Conservation (phyloP, 1,140 invertebrate genomes). For the Drosophila equinoxialis region DNA sequence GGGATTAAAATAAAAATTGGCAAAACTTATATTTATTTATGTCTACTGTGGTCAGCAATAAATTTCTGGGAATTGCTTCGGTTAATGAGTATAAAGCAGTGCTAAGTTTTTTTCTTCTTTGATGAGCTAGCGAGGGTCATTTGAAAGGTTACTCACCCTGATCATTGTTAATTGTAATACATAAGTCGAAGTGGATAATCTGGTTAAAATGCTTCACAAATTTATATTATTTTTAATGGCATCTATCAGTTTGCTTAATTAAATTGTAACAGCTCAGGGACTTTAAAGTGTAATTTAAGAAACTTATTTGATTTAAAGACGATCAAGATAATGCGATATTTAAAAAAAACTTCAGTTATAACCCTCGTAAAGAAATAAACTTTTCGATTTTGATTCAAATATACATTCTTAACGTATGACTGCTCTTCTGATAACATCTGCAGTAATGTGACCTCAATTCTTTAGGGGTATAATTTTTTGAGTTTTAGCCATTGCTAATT, state of each 20-base stretch:
- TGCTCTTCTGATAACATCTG: constrained; percentile 15
- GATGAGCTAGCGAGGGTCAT: neutral
- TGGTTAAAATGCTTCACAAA: no score
- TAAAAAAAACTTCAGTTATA: neutral
- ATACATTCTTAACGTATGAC: neutral
- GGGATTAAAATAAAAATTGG: constrained; percentile 63
- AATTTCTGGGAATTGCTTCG: constrained; percentile 41
- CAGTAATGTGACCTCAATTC: constrained; percentile 15
- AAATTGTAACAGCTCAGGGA: no score
- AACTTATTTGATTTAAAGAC: no score
- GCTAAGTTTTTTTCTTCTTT: constrained; percentile 8
- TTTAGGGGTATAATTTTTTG: neutral
- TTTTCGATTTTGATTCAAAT: neutral
- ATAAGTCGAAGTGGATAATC: no score
- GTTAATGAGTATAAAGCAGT: constrained; percentile 56
- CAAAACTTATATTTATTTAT: constrained; percentile 59
- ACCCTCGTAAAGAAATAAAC: neutral
- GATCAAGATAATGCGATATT: no score
- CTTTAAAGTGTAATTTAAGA: no score
- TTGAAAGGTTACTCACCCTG: neutral
- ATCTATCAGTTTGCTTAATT: no score
- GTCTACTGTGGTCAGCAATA: constrained; percentile 60
- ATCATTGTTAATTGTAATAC: neutral
- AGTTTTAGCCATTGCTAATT: neutral
- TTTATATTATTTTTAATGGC: no score